These are phyloP conservation scores for Tympanuchus pallidicinctus DNA, from an alignment of 2,113 vertebrate genomes.

Conservation along the genomic window DNA sequence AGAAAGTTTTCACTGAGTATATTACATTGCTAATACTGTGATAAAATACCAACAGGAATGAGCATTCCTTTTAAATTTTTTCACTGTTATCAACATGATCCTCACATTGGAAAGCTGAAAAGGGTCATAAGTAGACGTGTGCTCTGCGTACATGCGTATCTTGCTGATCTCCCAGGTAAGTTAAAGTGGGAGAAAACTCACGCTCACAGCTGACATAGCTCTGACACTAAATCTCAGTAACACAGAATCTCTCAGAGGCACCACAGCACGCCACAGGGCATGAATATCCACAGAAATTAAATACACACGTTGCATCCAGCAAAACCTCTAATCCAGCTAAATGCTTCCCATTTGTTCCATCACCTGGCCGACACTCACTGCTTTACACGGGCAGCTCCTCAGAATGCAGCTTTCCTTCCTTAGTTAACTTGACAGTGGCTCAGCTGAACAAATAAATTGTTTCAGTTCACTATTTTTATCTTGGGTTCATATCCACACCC, in stretches of 20 bases:
- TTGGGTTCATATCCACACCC: not conserved
- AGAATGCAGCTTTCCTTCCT: not conserved
- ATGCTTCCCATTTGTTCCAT: not conserved
- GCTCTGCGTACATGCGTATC: not conserved
- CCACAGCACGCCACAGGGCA: not conserved
- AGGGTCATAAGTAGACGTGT: not conserved
- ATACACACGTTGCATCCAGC: not conserved
- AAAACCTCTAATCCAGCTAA: not conserved
- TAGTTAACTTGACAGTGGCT: not conserved
- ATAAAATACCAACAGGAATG: not conserved
- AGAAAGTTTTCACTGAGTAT: not conserved
- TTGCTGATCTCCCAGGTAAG: not conserved
- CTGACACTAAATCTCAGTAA: not conserved
- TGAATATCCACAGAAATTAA: constrained; percentile 38
- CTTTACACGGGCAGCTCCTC: accelerated
- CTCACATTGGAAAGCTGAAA: not conserved
- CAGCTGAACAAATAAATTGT: constrained; percentile 62
- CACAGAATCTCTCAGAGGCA: no score
- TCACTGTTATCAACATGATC: not conserved
- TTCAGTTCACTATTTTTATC: constrained; percentile 44
- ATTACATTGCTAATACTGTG: not conserved
- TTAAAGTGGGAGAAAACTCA: not conserved
- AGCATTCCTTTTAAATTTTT: not conserved
- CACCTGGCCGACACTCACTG: constrained; percentile 6
- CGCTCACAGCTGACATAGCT: accelerated